A percentile compares a stretch with the other conserved stretches of the same genome.
Evolutionary conservation across 2,113 vertebrate species (phyloP).

Genomic region (Notiomystis cincta): DNA sequence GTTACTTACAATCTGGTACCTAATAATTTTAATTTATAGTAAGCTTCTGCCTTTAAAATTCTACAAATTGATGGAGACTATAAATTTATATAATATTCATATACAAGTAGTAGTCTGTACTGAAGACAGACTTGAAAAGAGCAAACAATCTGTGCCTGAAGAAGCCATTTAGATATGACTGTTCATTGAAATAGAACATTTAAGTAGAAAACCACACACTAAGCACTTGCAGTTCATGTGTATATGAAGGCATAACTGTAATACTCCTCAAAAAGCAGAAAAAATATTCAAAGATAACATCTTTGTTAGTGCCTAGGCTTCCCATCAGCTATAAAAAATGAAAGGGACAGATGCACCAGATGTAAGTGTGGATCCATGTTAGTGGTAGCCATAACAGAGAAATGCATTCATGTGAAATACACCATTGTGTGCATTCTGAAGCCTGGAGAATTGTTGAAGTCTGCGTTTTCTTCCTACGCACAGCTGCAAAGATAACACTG

Average conservation of each 20-base stretch:
- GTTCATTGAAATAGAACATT: not conserved
- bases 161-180: not conserved
- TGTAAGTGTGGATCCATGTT: not conserved
- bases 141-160: not conserved
- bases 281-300: not conserved
- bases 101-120: not conserved
- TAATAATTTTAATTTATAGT: not conserved
- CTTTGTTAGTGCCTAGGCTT: not conserved
- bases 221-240: not conserved
- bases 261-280: not conserved
- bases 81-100: not conserved
- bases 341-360: not conserved
- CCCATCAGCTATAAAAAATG: not conserved
- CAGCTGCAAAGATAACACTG: constrained; percentile 64
- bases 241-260: not conserved
- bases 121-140: not conserved
- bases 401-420: constrained; percentile 19
- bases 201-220: constrained; percentile 1
- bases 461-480: constrained; percentile 33
- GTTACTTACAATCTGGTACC: not conserved
- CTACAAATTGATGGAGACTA: not conserved
- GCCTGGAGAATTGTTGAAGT: not conserved
- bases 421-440: constrained; percentile 20
- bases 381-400: constrained; percentile 15
- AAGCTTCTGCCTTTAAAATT: not conserved